phyloP scores from a whole-genome alignment of 1,140 invertebrate species.

The Drosophila obscura region DNA sequence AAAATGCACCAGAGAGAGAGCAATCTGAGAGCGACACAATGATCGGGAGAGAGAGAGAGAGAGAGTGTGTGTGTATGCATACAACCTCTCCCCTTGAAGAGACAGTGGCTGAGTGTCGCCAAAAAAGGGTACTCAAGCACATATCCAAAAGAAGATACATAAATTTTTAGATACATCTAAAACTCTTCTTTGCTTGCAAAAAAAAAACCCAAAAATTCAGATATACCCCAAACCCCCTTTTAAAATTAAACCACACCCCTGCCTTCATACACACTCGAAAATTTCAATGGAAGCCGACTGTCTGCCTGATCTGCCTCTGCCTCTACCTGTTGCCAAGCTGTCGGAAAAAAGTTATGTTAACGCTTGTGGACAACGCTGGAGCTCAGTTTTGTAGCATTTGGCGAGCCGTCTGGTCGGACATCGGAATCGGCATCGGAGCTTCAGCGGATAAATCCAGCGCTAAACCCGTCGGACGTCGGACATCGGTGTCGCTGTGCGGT shows the following conservation, averaged over 20 bases:
- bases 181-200: too few species aligned
- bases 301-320: not conserved
- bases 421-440: constrained; percentile 42
- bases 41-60: not conserved
- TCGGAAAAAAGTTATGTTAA: constrained; percentile 58
- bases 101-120: not conserved
- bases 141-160: too few species aligned
- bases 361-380: constrained; percentile 51
- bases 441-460: constrained; percentile 32
- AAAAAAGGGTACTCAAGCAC: too few species aligned
- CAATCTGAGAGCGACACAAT: not conserved
- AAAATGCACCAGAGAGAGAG: constrained; percentile 1
- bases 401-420: constrained; percentile 62
- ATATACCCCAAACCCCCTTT: too few species aligned
- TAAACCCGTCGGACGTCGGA: constrained; percentile 50
- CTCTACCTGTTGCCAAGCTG: constrained; percentile 68
- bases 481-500: constrained; percentile 36
- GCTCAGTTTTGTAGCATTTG: constrained; percentile 72
- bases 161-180: too few species aligned
- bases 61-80: not conserved
- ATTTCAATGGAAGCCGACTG: constrained; percentile 2
- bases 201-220: too few species aligned
- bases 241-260: not conserved
- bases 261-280: not conserved
- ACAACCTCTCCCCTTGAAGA: too few species aligned